Conservation (phyloP, 2,888 invertebrate species). For the Anthophora plumipes region DNA sequence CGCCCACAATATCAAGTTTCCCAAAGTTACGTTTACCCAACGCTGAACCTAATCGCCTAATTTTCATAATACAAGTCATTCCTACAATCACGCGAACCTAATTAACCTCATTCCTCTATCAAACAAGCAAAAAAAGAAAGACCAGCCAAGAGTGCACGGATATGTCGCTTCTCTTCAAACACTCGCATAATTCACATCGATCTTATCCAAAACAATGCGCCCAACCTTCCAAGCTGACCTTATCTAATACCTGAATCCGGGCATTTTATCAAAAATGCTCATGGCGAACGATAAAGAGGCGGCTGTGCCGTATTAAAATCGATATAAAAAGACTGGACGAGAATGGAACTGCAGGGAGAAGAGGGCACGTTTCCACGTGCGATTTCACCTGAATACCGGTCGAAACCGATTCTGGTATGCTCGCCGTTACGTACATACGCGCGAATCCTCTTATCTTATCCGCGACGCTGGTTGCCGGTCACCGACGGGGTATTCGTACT, state of each 20-base stretch:
- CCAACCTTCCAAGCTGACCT: neutral
- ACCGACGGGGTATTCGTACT: constrained; percentile 76
- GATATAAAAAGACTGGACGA: constrained; percentile 9
- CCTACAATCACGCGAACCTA: constrained; percentile 15
- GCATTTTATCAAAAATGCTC: neutral
- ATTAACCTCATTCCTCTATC: neutral
- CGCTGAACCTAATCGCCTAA: neutral
- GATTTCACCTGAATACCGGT: constrained; percentile 43
- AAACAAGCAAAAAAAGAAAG: neutral
- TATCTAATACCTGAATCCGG: constrained; percentile 6
- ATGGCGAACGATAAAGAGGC: constrained; percentile 1
- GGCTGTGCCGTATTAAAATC: constrained; percentile 28
- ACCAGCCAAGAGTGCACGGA: neutral
- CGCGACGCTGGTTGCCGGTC: constrained; percentile 73
- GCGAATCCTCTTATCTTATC: constrained; percentile 76
- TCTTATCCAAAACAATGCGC: constrained; percentile 35
- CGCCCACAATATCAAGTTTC: neutral
- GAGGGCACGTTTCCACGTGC: constrained; percentile 17
- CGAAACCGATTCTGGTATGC: constrained; percentile 53
- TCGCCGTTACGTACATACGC: constrained; percentile 59
- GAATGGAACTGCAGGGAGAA: neutral
- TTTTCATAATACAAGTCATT: constrained; percentile 1
- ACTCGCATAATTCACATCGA: constrained; percentile 11
- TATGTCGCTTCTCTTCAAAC: neutral
- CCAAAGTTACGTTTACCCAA: neutral